These are phyloP conservation scores for Trilocha varians DNA, from an alignment of 2,888 invertebrate genomes.

Conservation along the genomic window DNA sequence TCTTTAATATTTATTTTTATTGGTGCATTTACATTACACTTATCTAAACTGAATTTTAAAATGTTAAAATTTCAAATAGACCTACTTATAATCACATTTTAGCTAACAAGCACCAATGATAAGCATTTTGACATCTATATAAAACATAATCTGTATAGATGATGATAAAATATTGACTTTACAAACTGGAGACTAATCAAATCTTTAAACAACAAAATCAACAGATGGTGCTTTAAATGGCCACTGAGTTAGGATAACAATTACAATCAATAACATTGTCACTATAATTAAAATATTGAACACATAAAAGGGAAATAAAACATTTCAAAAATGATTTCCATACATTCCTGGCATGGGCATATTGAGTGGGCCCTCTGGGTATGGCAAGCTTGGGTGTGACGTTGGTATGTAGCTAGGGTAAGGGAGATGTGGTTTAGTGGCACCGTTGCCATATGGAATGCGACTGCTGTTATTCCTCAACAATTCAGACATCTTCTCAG, in stretches of 20 bases:
- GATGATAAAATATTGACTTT: background rate
- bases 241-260: background rate
- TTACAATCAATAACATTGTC: too few relatives aligned
- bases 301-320: constrained; percentile 13
- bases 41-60: background rate
- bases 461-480: constrained; percentile 58
- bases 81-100: constrained; percentile 25
- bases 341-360: constrained; percentile 84
- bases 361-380: constrained; percentile 80
- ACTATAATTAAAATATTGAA: constrained; percentile 4
- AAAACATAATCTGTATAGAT: background rate
- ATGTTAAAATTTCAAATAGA: constrained; percentile 4
- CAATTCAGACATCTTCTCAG: constrained; percentile 92
- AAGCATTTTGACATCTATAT: constrained; percentile 26
- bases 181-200: background rate
- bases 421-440: constrained; percentile 53
- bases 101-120: constrained; percentile 51
- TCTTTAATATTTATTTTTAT: constrained; percentile 1
- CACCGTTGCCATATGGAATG: constrained; percentile 50
- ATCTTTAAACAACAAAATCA: background rate
- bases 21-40: constrained; percentile 1
- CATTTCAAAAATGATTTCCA: constrained; percentile 54
- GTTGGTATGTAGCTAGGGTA: constrained; percentile 52
- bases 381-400: constrained; percentile 76
- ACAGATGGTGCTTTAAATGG: background rate